Base-by-base conservation (phyloP, 2,797 vertebrate species). In the Myotis daubentonii region DNA sequence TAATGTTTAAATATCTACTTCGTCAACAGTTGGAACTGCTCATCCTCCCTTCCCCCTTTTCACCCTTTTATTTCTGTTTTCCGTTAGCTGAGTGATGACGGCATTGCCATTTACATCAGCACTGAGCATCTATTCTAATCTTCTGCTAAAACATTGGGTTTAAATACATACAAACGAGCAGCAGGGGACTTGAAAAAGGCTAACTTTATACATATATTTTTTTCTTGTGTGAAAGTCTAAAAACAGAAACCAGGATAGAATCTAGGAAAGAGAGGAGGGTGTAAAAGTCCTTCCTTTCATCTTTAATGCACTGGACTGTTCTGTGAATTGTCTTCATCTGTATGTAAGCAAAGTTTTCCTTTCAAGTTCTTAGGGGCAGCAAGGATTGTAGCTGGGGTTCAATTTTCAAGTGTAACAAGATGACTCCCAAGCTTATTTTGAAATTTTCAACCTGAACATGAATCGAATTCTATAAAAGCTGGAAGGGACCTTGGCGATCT, bases 131-230 rank as follows among this genome's bases (percentile, higher is more conserved):
- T 96, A 93, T 95, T 97, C 94, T 96, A 76, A 94, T 96, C 87
- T 55, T 95, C 79, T 95, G 89, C 89, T 97, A 78, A 94, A 95
- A 95, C 87, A 94, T 8, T 91, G 89, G 78, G 93, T 93, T 96
- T 95, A 91, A 96, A 87, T 79, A 74, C 83, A 91, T 76, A 95
- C 94, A 96, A 97, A 95, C 71, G 92, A 97, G 87, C 94, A 97
- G 94, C 87, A 93, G 82, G 92, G 92, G 90, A 82, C 85, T 94
- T 79, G 71, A 81, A 94, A 94, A 96, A 93, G 87, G 85, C 87
- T 76, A 49, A 89, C 83, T 96, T 75, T 92, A 70, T 92, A 75
- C 76, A 80, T 65, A 47, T 85, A 11, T 84, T 44, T 85, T 94
- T 90, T 94, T 19, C 86, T 86, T 87, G 83, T 93, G 84, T 93